A percentile compares a stretch with the other conserved stretches of the same genome.
Conservation (phyloP, 2,113 vertebrate species). For the Mormyrus iriodes region DNA sequence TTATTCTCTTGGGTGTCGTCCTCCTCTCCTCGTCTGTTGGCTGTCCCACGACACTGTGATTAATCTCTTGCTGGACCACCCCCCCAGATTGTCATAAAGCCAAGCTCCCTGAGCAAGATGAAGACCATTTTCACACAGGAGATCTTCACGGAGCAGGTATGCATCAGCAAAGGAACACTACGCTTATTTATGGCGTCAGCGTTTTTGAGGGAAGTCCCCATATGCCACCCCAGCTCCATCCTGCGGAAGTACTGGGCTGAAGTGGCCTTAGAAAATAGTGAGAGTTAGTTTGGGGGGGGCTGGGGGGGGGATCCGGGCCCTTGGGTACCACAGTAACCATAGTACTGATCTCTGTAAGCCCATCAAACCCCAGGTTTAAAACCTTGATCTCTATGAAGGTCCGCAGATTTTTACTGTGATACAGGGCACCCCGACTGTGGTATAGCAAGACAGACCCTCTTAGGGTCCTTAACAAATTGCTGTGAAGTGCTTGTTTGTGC, state of each 20-base stretch:
- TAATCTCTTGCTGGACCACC: constrained; percentile 13
- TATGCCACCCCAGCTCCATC: background rate
- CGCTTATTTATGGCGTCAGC: too few relatives aligned
- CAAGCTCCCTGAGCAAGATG: constrained; percentile 95
- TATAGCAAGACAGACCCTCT: background rate
- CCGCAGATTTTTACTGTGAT: background rate
- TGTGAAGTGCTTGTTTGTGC: background rate
- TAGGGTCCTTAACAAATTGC: background rate
- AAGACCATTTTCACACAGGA: constrained; percentile 98
- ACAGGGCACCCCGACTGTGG: background rate
- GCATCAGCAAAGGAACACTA: background rate
- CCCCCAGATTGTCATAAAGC: constrained; percentile 92
- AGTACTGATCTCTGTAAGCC: background rate
- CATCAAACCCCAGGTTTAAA: background rate
- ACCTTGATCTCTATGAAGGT: background rate
- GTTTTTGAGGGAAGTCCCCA: background rate
- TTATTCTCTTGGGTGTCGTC: constrained; percentile 13
- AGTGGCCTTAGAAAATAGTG: background rate
- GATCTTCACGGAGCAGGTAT: constrained; percentile 98
- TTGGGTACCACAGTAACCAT: background rate
- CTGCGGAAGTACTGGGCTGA: background rate
- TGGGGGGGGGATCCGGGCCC: background rate
- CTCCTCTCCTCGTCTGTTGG: background rate
- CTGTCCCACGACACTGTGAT: background rate
- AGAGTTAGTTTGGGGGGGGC: background rate